These are phyloP conservation scores for Bembecia ichneumoniformis DNA, from an alignment of 2,888 invertebrate species.

Conservation along the genomic window DNA sequence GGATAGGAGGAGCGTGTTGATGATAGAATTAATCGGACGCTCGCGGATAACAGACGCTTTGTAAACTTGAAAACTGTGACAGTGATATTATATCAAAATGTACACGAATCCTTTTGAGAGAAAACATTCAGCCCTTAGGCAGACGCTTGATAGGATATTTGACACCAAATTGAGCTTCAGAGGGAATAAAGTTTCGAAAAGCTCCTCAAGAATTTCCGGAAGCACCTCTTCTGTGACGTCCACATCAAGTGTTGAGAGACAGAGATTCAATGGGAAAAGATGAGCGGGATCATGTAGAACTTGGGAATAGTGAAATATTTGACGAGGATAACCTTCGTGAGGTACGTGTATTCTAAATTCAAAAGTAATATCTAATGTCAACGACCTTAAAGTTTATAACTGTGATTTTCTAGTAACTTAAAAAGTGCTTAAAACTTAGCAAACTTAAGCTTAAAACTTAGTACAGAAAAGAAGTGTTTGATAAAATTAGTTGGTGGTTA, in stretches of 20 bases:
- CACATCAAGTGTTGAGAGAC: conserved; percentile 20
- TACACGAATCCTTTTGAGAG: conserved; percentile 80
- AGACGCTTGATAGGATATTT: conserved; percentile 73
- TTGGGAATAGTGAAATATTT: not conserved
- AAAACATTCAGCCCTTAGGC: conserved; percentile 77
- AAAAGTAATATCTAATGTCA: not conserved
- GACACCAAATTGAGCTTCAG: conserved; percentile 33
- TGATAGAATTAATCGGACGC: conserved; percentile 22
- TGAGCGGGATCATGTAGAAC: conserved; percentile 18
- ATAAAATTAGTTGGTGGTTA: no score
- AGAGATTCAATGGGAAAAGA: conserved; percentile 7
- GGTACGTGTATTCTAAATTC: no score
- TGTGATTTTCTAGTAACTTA: no score
- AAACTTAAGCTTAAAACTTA: no score
- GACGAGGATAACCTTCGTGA: not conserved
- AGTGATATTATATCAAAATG: conserved; percentile 43
- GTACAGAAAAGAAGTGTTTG: no score
- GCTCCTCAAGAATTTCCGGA: conserved; percentile 27
- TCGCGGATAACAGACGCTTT: conserved; percentile 30
- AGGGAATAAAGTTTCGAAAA: conserved; percentile 39
- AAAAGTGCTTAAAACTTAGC: no score
- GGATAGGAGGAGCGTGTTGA: conserved; percentile 22
- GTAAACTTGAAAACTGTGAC: conserved; percentile 1
- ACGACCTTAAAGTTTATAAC: no score
- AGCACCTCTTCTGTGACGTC: conserved; percentile 46